Evolutionary conservation across 2,797 vertebrate species (phyloP).

Genomic region (Lutjanus campechanus): DNA sequence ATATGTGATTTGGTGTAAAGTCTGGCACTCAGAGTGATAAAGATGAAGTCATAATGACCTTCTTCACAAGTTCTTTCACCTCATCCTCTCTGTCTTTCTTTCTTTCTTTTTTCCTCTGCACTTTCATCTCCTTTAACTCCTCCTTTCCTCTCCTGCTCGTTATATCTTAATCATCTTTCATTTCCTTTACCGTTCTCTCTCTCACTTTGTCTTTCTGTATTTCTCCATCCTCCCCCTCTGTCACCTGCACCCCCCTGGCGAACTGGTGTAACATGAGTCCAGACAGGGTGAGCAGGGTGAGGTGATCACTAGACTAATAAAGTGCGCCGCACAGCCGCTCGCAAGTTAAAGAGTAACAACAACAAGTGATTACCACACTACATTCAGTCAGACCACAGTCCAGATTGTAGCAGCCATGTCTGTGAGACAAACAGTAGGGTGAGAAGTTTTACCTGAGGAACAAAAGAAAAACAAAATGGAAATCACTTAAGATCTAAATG

Average conservation of each 20-base stretch:
- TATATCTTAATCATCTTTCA: background rate
- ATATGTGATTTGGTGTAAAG: constrained; percentile 11
- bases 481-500: background rate
- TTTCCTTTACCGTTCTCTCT: constrained; percentile 1
- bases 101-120: background rate
- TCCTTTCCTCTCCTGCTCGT: background rate
- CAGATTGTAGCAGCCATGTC: constrained; percentile 7
- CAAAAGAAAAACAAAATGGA: background rate
- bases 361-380: constrained; percentile 50
- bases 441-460: background rate
- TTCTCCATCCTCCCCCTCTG: background rate
- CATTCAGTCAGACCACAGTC: constrained; percentile 33
- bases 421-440: background rate
- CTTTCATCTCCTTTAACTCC: background rate
- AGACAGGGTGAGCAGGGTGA: constrained; percentile 32
- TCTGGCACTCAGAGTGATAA: background rate
- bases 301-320: constrained; percentile 38
- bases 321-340: constrained; percentile 44
- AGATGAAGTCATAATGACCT: background rate
- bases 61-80: background rate
- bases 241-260: background rate
- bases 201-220: background rate
- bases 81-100: background rate
- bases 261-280: constrained; percentile 17
- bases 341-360: constrained; percentile 69